Base-by-base conservation (phyloP, 2,113 vertebrate genomes). In the Embiotoca jacksoni region DNA sequence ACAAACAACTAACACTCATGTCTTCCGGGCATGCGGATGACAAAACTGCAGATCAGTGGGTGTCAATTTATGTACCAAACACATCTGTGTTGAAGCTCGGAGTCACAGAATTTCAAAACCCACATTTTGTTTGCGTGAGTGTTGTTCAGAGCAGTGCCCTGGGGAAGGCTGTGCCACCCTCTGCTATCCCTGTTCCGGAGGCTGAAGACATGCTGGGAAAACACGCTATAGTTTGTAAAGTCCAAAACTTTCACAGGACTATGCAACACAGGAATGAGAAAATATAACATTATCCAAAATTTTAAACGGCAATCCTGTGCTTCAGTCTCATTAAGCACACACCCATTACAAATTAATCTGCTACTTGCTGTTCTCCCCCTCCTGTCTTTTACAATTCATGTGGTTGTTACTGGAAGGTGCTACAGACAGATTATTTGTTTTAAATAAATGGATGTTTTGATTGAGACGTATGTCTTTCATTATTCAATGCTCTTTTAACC, bases 1-100 rank as follows among this genome's bases (percentile, higher is more conserved):
- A 61, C 83, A 82, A 84, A 81, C 66, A 73, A 23, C 5, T 2
- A 81, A 69, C 71, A 75, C 57, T 71, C 49, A 32, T 82, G 60
- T 88, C 83, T 81, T 85, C 55, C 30, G 75, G 83, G 81, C 80
- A 89, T 65, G 75, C 30, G 11, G 62, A 49, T 72, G 70, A 84
- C 80, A 81, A 75, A 81, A 87, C 78, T 69, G 46, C 52, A 72
- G 52, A 88, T 84, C 72, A 68, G 82, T 80, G 56, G 66, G 63
- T 79, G 81, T 85, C 82, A 80, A 69, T 88, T 81, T 83, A 74
- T 89, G 84, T 69, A 72, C 80, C 80, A 70, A 86, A 74, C 62
- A 85, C 73, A 83, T 78, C 74, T 55, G 52, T 68, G 73, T 72
- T 66, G 33, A 61, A 85, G 64, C 80, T 84, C 2, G 14, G 68